Evolutionary conservation across 2,888 invertebrate species (phyloP).

Genomic region (Pilophorus perplexus): DNA sequence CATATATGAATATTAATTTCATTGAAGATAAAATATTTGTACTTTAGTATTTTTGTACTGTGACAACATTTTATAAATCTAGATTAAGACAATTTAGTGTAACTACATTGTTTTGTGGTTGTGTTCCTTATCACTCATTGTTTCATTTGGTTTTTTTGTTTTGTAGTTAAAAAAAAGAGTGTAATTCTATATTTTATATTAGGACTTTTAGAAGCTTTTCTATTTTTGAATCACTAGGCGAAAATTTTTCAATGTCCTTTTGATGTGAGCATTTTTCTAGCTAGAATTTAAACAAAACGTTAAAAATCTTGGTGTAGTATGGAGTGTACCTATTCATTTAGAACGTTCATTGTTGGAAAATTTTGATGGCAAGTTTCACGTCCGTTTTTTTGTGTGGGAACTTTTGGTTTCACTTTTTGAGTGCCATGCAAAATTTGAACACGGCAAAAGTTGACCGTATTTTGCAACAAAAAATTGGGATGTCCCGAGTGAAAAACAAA

Average conservation of each 20-base stretch:
- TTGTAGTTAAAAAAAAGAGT: slow-evolving; percentile 29
- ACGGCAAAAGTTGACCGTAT: too few species aligned
- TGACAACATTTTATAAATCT: slow-evolving; percentile 48
- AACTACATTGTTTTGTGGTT: slow-evolving; percentile 48
- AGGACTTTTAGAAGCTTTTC: slow-evolving; percentile 44
- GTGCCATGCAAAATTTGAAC: background rate
- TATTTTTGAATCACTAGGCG: slow-evolving; percentile 46
- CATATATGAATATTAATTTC: slow-evolving; percentile 44
- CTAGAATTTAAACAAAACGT: slow-evolving; percentile 36
- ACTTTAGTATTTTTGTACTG: slow-evolving; percentile 51
- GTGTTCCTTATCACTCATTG: slow-evolving; percentile 47
- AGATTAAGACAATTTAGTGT: slow-evolving; percentile 46
- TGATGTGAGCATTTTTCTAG: slow-evolving; percentile 46
- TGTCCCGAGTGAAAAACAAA: too few species aligned
- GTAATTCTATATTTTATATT: slow-evolving; percentile 43
- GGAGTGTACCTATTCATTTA: slow-evolving; percentile 36
- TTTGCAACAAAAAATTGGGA: too few species aligned
- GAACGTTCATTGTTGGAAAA: slow-evolving; percentile 44
- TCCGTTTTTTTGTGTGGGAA: background rate
- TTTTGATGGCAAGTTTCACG: background rate
- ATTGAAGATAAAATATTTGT: slow-evolving; percentile 48
- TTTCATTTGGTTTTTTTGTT: slow-evolving; percentile 23
- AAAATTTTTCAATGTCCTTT: slow-evolving; percentile 43
- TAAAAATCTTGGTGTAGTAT: slow-evolving; percentile 22
- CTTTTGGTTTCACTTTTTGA: background rate